Evolutionary conservation across 2,888 invertebrate species (phyloP).

Genomic region (Aplocera efformata): DNA sequence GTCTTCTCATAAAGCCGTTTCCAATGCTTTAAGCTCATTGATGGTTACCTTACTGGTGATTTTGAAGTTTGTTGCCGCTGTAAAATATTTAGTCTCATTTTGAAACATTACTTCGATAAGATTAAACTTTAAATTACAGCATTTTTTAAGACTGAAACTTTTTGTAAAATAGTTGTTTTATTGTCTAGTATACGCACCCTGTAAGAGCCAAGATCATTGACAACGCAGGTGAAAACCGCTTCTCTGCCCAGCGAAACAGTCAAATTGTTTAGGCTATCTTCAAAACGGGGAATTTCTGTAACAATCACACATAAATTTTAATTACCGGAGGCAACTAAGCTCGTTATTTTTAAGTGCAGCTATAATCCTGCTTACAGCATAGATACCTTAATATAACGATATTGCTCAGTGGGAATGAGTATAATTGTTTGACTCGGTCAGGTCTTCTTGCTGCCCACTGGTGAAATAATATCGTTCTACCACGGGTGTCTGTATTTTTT

Average conservation of each 20-base stretch:
- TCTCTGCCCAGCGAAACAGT: constrained; percentile 90
- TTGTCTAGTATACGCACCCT: constrained; percentile 81
- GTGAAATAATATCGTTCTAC: neutral
- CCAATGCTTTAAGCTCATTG: too few relatives aligned
- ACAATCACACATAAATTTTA: constrained; percentile 43
- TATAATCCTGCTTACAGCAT: constrained; percentile 23
- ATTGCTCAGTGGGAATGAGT: constrained; percentile 11
- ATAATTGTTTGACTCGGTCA: constrained; percentile 6
- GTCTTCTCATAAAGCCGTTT: too few relatives aligned
- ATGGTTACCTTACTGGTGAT: too few relatives aligned
- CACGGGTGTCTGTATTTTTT: too few relatives aligned
- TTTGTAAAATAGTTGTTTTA: too few relatives aligned
- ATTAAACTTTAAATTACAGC: too few relatives aligned
- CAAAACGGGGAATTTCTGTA: constrained; percentile 85
- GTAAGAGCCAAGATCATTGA: constrained; percentile 88
- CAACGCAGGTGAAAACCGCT: constrained; percentile 91
- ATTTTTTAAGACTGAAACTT: too few relatives aligned
- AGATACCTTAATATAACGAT: constrained; percentile 7
- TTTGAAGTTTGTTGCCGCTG: too few relatives aligned
- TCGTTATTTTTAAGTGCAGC: constrained; percentile 24
- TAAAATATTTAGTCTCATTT: too few relatives aligned
- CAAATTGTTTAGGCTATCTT: constrained; percentile 89
- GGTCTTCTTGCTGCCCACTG: constrained; percentile 1
- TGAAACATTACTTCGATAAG: too few relatives aligned
- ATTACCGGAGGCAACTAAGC: constrained; percentile 22